Conservation (phyloP, 2,888 invertebrate species). For the Achlya flavicornis region DNA sequence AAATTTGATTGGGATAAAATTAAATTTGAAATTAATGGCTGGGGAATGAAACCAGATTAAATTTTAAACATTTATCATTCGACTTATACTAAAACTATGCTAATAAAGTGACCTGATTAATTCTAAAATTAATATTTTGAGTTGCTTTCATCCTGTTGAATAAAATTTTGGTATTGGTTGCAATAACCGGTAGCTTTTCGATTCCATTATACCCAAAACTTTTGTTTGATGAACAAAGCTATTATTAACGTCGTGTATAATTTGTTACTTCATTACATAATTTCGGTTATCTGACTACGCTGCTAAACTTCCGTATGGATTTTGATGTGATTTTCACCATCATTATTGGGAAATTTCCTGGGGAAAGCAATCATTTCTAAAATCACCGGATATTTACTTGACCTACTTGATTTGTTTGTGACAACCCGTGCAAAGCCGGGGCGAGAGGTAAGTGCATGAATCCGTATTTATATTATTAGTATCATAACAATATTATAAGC, state of each 20-base stretch:
- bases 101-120: not conserved
- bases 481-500: too few species aligned
- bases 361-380: too few species aligned
- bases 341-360: too few species aligned
- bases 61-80: not conserved
- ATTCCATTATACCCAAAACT: slow-evolving; percentile 1
- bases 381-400: too few species aligned
- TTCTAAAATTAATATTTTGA: not conserved
- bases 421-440: too few species aligned
- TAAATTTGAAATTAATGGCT: not conserved
- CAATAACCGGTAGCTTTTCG: not conserved
- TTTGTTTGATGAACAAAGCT: not conserved
- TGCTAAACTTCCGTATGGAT: too few species aligned
- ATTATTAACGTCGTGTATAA: not conserved
- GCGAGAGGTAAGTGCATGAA: too few species aligned
- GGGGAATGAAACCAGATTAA: not conserved
- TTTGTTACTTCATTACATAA: not conserved
- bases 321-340: too few species aligned
- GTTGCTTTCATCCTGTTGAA: not conserved
- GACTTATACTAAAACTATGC: not conserved
- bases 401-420: too few species aligned
- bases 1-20: slow-evolving; percentile 2
- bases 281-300: too few species aligned
- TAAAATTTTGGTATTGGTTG: not conserved
- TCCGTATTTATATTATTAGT: too few species aligned